Evolutionary conservation across 2,797 vertebrate species (phyloP).

Genomic region (Allobates femoralis): DNA sequence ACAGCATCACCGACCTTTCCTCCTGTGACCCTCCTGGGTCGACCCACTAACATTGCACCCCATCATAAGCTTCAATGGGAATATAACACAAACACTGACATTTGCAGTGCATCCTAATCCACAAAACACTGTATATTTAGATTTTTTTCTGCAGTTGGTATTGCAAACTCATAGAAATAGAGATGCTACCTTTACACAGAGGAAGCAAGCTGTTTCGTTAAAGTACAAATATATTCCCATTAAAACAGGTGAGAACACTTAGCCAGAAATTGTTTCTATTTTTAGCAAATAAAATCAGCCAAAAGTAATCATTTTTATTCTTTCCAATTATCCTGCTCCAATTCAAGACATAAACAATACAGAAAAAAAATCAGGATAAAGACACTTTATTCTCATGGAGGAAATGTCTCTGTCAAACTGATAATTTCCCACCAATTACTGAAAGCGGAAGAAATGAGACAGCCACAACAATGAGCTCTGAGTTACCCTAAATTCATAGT

Average conservation of each 20-base stretch:
- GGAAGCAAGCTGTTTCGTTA: not conserved
- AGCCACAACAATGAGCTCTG: not conserved
- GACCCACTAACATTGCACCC: too few species aligned
- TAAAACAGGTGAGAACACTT: not conserved
- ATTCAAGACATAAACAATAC: slow-evolving; percentile 21
- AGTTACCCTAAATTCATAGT: not conserved
- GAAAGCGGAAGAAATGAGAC: not conserved
- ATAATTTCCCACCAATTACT: slow-evolving; percentile 17
- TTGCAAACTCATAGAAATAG: too few species aligned
- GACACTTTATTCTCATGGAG: not conserved
- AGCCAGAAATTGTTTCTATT: slow-evolving; percentile 21
- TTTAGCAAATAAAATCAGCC: slow-evolving; percentile 28
- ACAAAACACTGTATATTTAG: too few species aligned
- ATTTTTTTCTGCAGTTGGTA: too few species aligned
- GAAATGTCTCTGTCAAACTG: slow-evolving; percentile 20
- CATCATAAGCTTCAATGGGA: too few species aligned
- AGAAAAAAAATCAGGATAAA: slow-evolving; percentile 3
- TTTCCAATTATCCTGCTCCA: slow-evolving; percentile 27
- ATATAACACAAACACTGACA: too few species aligned
- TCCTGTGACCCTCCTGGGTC: too few species aligned
- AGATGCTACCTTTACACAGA: too few species aligned
- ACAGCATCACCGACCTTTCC: too few species aligned
- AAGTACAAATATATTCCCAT: slow-evolving; percentile 14
- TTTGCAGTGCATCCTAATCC: too few species aligned
- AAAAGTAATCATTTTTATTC: slow-evolving; percentile 38